Percentiles rank a stretch among this genome's conserved stretches.
These are phyloP conservation scores for Panzeria rudis DNA, from an alignment of 2,888 invertebrate genomes.

Conservation along the genomic window DNA sequence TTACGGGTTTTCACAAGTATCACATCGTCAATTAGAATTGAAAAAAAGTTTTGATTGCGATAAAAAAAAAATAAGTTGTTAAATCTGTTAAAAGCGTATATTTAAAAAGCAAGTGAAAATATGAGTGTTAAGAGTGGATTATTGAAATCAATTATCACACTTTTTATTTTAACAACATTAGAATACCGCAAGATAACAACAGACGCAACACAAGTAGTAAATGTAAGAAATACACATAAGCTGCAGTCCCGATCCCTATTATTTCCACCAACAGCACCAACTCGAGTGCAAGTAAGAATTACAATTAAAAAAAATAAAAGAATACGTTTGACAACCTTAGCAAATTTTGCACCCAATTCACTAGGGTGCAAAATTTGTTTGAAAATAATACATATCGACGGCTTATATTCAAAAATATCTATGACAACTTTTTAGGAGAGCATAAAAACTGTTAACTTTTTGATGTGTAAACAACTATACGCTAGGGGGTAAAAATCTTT, in stretches of 20 bases:
- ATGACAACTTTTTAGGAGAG: no score
- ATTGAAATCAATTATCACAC: slow-evolving; percentile 13
- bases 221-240: slow-evolving; percentile 60
- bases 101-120: slow-evolving; percentile 17
- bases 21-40: slow-evolving; percentile 31
- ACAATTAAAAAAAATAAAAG: neutral
- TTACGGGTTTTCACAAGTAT: slow-evolving; percentile 44
- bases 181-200: slow-evolving; percentile 9
- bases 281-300: slow-evolving; percentile 75
- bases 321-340: neutral
- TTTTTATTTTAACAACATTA: slow-evolving; percentile 10
- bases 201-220: slow-evolving; percentile 42
- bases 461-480: no score
- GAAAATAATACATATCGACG: no score
- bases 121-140: slow-evolving; percentile 37
- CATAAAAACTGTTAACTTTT: no score
- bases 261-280: slow-evolving; percentile 75
- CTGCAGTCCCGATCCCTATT: slow-evolving; percentile 70
- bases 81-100: neutral
- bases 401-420: no score
- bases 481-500: no score
- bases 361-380: neutral
- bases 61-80: neutral
- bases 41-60: no score
- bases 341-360: neutral